Base-by-base conservation (phyloP, 2,797 vertebrate genomes). In the Syngnathus rostellatus region DNA sequence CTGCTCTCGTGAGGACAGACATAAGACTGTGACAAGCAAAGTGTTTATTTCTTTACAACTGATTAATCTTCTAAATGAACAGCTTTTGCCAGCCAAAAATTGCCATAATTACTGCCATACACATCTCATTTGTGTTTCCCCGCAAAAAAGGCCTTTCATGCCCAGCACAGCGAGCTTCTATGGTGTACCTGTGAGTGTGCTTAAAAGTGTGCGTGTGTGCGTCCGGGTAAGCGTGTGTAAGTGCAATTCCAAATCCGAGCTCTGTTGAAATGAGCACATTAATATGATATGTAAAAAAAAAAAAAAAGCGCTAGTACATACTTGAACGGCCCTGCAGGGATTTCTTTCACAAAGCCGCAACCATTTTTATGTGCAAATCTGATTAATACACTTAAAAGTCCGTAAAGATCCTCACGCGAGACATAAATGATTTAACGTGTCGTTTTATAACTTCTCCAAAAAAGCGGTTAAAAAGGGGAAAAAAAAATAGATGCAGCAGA, bases 31-130 rank as follows among this genome's bases (percentile, higher is more conserved):
- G 68, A 74, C 68, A 78, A 68, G 59, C 69, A 77, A 45, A 70
- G 55, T 72, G 77, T 86, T 84, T 84, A 77, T 85, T 87, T 83
- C 82, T 81, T 65, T 72, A 65, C 64, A 68, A 80, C 76, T 82
- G 76, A 86, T 86, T 79, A 76, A 85, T 83, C 73, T 82, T 73
- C 63, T 72, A 78, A 86, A 84, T 83, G 73, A 74, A 76, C 62
- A 7, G 73, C 69, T 76, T 63, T 31, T 81, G 77, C 76, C 74
- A 78, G 72, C 60, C 60, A 71, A 78, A 72, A 79, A 65, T 69
- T 17, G 23, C 38, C 59, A 64, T 81, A 85, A 84, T 87, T 80
- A 83, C 81, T 62, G 74, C 78, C 76, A 74, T 77, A 71, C 71
- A 83, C 72, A 66, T 83, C 70, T 81, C 77, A 84, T 83, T 82